Evolutionary conservation across 2,113 vertebrate genomes (phyloP).

Genomic region (Atlantisia rogersi): DNA sequence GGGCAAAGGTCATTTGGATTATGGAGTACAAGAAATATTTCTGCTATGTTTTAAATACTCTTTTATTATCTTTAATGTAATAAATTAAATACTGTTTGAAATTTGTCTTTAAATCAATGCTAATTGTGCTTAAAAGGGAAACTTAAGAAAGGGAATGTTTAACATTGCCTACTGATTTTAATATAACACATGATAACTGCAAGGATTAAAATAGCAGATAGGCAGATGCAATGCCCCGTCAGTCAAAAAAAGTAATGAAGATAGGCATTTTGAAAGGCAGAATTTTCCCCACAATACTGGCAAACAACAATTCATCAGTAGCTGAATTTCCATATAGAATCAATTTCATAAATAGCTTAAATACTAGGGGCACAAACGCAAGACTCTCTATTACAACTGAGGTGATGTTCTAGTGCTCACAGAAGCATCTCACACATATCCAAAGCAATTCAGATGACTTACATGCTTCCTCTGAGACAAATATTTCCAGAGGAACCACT

Average conservation of each 20-base stretch:
- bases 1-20: not conserved
- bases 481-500: slow-evolving; percentile 60
- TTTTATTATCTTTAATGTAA: not conserved
- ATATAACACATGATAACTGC: not conserved
- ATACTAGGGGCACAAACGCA: not conserved
- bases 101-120: not conserved
- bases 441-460: slow-evolving; percentile 44
- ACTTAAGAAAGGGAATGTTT: not conserved
- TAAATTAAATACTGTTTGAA: not conserved
- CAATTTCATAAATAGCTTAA: not conserved
- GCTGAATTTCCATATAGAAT: not conserved
- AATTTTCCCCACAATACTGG: not conserved
- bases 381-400: not conserved
- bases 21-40: not conserved
- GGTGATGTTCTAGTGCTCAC: not conserved
- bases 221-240: not conserved
- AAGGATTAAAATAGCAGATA: not conserved
- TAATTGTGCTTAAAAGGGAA: not conserved
- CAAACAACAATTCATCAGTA: not conserved
- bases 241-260: not conserved
- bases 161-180: not conserved
- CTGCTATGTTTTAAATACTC: not conserved
- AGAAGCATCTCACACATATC: slow-evolving; percentile 11
- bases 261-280: not conserved
- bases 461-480: slow-evolving; percentile 40